Evolutionary conservation across 2,113 vertebrate genomes (phyloP).

Genomic region (Himantopus leucocephalus): DNA sequence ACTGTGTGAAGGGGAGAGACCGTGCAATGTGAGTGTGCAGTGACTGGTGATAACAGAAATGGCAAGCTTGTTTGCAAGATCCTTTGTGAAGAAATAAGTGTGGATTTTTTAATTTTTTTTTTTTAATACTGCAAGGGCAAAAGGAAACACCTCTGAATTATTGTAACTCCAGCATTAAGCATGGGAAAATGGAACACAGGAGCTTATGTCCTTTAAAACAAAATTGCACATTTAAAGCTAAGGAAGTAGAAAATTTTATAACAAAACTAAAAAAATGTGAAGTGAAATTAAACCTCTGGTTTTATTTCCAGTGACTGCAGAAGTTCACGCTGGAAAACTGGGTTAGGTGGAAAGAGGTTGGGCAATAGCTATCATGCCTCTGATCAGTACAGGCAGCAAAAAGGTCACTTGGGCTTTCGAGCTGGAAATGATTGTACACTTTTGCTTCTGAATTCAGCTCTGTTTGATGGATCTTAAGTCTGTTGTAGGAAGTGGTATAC

Average conservation of each 20-base stretch:
- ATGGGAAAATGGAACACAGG: background rate
- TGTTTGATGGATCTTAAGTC: too few species aligned
- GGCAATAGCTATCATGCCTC: background rate
- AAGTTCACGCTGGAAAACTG: background rate
- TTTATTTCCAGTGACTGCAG: background rate
- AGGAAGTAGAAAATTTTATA: background rate
- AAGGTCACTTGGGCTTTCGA: background rate
- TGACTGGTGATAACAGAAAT: background rate
- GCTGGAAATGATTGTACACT: background rate
- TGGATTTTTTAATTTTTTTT: background rate
- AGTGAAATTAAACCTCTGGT: background rate
- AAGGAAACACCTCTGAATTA: background rate
- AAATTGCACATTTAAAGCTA: background rate
- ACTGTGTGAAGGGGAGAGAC: background rate
- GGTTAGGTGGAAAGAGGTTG: background rate
- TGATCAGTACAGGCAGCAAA: background rate
- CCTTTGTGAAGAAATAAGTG: background rate
- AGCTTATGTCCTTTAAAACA: background rate
- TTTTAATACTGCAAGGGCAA: background rate
- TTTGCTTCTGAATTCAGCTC: background rate
- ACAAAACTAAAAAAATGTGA: background rate
- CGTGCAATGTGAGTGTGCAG: background rate
- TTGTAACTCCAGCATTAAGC: background rate
- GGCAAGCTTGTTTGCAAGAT: background rate
- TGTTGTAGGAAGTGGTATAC: background rate